A percentile compares a stretch with the other conserved stretches of the same genome.
Evolutionary conservation across 2,797 vertebrate genomes (phyloP).

Genomic region (Pseudochirops cupreus): DNA sequence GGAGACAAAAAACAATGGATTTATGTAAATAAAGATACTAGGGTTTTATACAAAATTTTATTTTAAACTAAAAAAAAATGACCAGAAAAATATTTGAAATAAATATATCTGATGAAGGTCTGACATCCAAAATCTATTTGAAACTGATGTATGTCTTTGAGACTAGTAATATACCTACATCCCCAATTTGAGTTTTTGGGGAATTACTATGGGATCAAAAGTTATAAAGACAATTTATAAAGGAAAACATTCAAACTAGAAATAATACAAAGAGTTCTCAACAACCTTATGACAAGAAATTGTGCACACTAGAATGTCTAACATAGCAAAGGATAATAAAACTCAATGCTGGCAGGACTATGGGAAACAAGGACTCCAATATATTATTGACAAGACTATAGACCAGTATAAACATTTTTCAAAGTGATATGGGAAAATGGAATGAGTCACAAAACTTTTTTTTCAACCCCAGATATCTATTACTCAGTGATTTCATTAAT

Average conservation of each 20-base stretch:
- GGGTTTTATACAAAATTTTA: not conserved
- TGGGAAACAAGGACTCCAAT: not conserved
- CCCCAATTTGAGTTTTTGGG: not conserved
- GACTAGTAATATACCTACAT: not conserved
- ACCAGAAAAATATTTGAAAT: not conserved
- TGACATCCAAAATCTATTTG: not conserved
- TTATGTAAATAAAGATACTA: not conserved
- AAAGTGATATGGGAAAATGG: not conserved
- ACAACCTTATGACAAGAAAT: not conserved
- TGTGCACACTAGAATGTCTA: not conserved
- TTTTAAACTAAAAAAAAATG: not conserved
- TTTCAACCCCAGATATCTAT: not conserved
- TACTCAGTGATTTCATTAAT: not conserved
- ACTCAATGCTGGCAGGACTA: not conserved
- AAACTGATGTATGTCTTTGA: not conserved
- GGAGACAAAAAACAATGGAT: not conserved
- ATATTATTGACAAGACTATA: not conserved
- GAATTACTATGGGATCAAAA: not conserved
- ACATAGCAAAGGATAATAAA: not conserved
- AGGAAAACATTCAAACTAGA: not conserved
- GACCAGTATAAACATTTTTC: not conserved
- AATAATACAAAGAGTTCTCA: not conserved
- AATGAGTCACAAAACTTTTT: not conserved
- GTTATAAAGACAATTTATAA: not conserved
- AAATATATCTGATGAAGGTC: not conserved